Evolutionary conservation across 2,113 vertebrate species (phyloP).

Genomic region (Phrynosoma blainvillii): DNA sequence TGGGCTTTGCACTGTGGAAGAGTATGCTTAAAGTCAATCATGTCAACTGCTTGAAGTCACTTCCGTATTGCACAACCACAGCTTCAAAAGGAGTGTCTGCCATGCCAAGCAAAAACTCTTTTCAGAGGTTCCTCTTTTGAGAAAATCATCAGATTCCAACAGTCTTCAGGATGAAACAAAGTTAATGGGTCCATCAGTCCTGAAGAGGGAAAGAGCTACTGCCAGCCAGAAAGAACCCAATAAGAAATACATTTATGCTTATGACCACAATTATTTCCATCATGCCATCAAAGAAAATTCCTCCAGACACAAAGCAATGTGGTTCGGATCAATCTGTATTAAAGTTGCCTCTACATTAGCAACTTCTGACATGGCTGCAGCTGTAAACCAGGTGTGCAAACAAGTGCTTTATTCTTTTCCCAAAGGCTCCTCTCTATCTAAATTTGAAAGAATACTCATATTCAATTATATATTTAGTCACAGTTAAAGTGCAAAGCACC

Average conservation of each 20-base stretch:
- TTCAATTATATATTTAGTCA: conserved; percentile 2
- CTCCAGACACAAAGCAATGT: background rate
- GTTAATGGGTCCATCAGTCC: background rate
- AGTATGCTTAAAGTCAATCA: background rate
- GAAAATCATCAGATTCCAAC: background rate
- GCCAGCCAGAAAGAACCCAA: background rate
- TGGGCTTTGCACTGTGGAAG: too few relatives aligned
- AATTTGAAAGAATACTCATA: background rate
- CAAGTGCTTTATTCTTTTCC: background rate
- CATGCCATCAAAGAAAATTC: background rate
- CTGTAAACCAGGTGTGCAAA: background rate
- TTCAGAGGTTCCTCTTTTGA: background rate
- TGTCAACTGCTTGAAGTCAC: background rate
- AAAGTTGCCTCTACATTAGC: background rate
- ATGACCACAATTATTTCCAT: too few relatives aligned
- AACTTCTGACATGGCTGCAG: background rate
- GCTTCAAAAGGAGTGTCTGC: background rate
- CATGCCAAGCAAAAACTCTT: background rate
- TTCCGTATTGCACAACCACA: background rate
- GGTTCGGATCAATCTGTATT: background rate
- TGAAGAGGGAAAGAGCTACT: background rate
- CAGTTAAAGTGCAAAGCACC: background rate
- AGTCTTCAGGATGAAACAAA: background rate
- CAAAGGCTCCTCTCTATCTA: background rate
- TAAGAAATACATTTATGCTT: background rate